Evolutionary conservation across 1,140 invertebrate genomes (phyloP), one percentile per base, ranked within the genome.

Genomic region (Brachystomella parvula): DNA sequence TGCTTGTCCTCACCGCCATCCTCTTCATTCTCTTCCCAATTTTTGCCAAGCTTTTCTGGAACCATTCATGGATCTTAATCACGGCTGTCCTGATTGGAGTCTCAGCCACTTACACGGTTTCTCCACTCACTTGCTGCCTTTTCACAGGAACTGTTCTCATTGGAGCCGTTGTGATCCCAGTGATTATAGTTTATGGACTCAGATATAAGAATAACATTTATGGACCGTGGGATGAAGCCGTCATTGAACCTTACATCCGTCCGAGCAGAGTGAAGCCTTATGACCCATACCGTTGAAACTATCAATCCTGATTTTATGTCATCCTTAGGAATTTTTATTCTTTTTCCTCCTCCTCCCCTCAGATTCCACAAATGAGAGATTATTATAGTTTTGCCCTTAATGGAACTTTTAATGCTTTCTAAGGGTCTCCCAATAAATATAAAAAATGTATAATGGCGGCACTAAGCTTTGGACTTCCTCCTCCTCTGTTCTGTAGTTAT

Each of bases 11-110:
- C 66, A 86, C 94, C 0, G 89, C 93, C 1, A 83, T 89, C 73
- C 82, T 89, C 70, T 98, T 98, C 80, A 90, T 93, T 0, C 77
- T 97, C 15, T 89, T 90, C 75, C 94, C 94, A 6, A 83, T 89
- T 64, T 78, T 97, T 21, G 82, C 91, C 66, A 81, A 82, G 71
- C 66, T 86, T 65, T 49, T 71, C 58, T 75, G 83, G 73, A 77
- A 77, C 63, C 71, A 78, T 58, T 53, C 78, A 53, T 63, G 77
- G 6, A 65, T 76, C 28, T 60, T 74, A 21, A 66, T 59, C 33
- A 71, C 78, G 29, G 61, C 77, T 57, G 60, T 77, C 33, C 67
- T 80, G 2, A 76, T 80, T 61, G 69, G 79, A 33, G 76, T 65
- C 12, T 1, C 56, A 2, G 57, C 19, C 17, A 47, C 30, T 26